Evolutionary conservation across 2,113 vertebrate species (phyloP).

Genomic region (Megaceryle torquata): DNA sequence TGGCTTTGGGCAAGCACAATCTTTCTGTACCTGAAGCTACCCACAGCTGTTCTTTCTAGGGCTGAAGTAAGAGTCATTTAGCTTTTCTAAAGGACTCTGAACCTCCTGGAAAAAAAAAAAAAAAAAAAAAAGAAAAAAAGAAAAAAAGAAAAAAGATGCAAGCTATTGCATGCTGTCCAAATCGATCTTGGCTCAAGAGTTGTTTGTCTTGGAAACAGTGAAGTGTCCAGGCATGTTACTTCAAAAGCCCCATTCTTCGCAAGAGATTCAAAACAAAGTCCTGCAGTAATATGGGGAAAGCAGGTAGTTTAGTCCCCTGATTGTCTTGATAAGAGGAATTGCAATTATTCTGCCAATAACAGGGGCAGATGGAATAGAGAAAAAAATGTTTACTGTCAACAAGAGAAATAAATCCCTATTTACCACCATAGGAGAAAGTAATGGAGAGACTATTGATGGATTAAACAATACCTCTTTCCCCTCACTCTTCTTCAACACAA

Average conservation of each 20-base stretch:
- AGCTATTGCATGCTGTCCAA: constrained; percentile 49
- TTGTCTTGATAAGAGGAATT: constrained; percentile 34
- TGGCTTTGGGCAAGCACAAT: neutral
- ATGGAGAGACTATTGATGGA: neutral
- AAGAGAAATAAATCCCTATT: constrained; percentile 18
- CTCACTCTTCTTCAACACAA: neutral
- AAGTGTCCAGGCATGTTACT: constrained; percentile 46
- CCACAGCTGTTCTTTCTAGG: neutral
- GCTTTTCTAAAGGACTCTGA: neutral
- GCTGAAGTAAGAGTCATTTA: constrained; percentile 9
- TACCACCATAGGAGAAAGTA: neutral
- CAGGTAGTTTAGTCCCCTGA: constrained; percentile 3
- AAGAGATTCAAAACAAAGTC: constrained; percentile 31
- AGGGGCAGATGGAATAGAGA: neutral
- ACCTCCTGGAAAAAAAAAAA: neutral
- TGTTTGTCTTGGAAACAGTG: constrained; percentile 61
- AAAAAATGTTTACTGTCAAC: constrained; percentile 2
- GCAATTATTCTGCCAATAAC: constrained; percentile 22
- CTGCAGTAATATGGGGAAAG: neutral
- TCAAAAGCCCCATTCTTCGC: neutral
- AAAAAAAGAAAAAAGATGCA: neutral
- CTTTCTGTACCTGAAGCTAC: neutral
- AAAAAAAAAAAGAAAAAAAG: neutral
- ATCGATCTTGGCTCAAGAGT: constrained; percentile 50
- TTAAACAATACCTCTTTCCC: neutral